These are phyloP conservation scores for Exocentrus adspersus DNA, from an alignment of 2,888 invertebrate species.

Conservation along the genomic window DNA sequence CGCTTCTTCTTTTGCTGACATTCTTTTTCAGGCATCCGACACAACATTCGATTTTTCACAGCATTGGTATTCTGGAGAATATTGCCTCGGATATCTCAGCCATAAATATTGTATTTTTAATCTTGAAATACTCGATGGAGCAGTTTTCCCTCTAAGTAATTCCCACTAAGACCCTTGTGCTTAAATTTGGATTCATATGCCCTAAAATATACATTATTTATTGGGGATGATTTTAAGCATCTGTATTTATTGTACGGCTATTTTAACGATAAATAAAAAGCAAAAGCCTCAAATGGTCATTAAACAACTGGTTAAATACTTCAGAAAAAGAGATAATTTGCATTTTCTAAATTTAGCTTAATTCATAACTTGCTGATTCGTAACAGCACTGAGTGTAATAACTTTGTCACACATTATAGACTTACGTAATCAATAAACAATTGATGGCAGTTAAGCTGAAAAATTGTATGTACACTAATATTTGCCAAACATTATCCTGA, in stretches of 20 bases:
- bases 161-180: conserved; percentile 23
- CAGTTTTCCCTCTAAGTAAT: conserved; percentile 31
- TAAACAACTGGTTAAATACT: no score
- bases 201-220: conserved; percentile 19
- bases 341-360: no score
- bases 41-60: conserved; percentile 30
- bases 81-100: conserved; percentile 29
- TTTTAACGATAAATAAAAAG: conserved; percentile 6
- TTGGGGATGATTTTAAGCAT: conserved; percentile 11
- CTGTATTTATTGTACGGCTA: conserved; percentile 5
- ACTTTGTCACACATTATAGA: no score
- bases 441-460: no score
- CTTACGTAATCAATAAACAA: no score
- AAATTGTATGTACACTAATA: no score
- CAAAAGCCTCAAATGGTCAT: no score
- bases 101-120: conserved; percentile 46
- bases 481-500: no score
- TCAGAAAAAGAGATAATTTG: no score
- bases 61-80: conserved; percentile 29
- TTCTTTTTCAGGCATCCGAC: conserved; percentile 19
- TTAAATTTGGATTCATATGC: conserved; percentile 28
- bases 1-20: conserved; percentile 11
- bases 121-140: conserved; percentile 32
- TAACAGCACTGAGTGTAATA: no score
- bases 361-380: no score